Conservation (phyloP, 2,113 vertebrate genomes). For the Dipodomys stephensi region DNA sequence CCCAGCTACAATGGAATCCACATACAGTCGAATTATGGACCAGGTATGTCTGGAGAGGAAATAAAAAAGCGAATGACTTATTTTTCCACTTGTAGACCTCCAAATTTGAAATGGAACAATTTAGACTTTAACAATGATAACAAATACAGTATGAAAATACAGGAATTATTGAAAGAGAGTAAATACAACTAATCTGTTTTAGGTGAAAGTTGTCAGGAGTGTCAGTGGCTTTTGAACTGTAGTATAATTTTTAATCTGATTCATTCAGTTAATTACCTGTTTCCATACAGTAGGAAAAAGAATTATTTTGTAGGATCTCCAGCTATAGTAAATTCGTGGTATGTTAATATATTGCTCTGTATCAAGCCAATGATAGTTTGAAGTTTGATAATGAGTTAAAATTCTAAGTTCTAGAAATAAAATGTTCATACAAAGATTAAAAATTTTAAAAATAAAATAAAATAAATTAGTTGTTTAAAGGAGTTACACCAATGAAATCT, state of each 20-base stretch:
- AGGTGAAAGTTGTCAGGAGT: background rate
- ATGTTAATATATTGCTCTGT: background rate
- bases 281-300: background rate
- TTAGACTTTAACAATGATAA: slow-evolving; percentile 41
- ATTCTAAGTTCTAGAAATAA: slow-evolving; percentile 34
- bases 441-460: background rate
- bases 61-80: background rate
- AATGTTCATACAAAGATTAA: slow-evolving; percentile 13
- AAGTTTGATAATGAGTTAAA: slow-evolving; percentile 2
- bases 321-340: slow-evolving; percentile 25
- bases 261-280: background rate
- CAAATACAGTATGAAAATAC: slow-evolving; percentile 30
- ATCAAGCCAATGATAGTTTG: background rate
- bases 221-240: background rate
- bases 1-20: too few species aligned
- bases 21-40: too few species aligned
- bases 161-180: slow-evolving; percentile 1
- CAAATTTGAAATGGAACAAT: slow-evolving; percentile 1
- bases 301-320: background rate
- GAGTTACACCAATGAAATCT: too few species aligned
- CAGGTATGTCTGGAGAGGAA: background rate
- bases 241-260: background rate
- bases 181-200: background rate
- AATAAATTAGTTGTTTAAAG: too few species aligned
- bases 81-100: background rate